phyloP scores from a whole-genome alignment of 2,113 vertebrate species.

The Tyrannus savana region DNA sequence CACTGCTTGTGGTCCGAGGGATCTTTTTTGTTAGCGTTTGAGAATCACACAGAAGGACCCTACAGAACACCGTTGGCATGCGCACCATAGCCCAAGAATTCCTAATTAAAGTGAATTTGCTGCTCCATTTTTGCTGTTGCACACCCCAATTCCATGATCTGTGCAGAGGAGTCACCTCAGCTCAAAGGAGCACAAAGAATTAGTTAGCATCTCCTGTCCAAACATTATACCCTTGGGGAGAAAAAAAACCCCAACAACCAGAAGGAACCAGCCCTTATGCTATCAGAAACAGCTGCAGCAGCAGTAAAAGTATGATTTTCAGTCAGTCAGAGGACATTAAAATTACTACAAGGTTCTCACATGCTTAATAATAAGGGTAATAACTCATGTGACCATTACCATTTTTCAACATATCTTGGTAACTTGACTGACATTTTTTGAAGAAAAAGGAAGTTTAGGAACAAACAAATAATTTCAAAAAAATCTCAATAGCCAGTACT shows the following conservation, averaged over 20 bases:
- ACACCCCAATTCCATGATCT: not conserved
- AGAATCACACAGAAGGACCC: not conserved
- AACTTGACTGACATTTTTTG: not conserved
- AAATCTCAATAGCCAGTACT: not conserved
- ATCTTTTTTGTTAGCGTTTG: not conserved
- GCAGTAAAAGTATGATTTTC: not conserved
- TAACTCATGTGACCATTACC: not conserved
- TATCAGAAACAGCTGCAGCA: not conserved
- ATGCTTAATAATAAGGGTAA: slow-evolving; percentile 1
- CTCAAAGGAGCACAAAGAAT: not conserved
- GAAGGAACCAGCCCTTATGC: not conserved
- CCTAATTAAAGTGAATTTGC: not conserved
- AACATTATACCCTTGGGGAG: not conserved
- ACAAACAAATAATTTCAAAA: not conserved
- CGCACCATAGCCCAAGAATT: not conserved
- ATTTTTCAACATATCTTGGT: not conserved
- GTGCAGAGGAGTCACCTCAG: not conserved
- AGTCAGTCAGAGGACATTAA: not conserved
- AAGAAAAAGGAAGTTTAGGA: not conserved
- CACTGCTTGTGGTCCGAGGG: not conserved
- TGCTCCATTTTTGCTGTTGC: not conserved
- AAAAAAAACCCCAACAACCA: not conserved
- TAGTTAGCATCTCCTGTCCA: not conserved
- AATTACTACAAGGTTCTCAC: not conserved
- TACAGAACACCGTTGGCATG: not conserved